A percentile compares a stretch with the other conserved stretches of the same genome.
phyloP scores from a whole-genome alignment of 2,797 vertebrate genomes.

The Enteromius mattozi region DNA sequence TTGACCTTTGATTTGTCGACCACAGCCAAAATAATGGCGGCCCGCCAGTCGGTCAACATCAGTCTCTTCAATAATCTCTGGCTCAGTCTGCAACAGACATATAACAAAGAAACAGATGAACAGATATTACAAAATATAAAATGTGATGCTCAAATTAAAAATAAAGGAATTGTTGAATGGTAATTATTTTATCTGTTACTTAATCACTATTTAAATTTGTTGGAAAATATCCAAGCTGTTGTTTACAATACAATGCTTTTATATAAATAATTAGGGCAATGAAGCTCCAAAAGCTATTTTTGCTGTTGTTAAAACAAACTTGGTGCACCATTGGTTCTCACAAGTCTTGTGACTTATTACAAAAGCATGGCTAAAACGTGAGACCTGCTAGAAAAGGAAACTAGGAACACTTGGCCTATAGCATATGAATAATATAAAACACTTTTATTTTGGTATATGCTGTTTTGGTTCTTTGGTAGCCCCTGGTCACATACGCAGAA shows the following conservation, averaged over 20 bases:
- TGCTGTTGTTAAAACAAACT: neutral
- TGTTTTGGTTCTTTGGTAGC: neutral
- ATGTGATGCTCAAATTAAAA: neutral
- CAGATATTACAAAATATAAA: neutral
- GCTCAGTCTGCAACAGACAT: conserved; percentile 85
- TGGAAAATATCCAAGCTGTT: neutral
- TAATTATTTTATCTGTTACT: neutral
- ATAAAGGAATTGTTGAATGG: neutral
- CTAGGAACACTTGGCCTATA: neutral
- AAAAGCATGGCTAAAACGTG: neutral
- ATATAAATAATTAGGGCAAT: neutral
- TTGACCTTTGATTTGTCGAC: conserved; percentile 90
- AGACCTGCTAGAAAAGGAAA: neutral
- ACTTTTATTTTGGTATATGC: neutral
- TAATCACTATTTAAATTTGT: neutral
- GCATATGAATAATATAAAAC: neutral
- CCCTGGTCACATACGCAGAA: neutral
- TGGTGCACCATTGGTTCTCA: neutral
- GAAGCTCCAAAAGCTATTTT: neutral
- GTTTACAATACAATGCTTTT: no score
- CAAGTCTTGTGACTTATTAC: neutral
- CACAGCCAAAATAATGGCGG: conserved; percentile 81
- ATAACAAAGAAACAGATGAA: conserved; percentile 14
- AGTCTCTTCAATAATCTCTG: conserved; percentile 95
- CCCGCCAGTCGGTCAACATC: conserved; percentile 88